These are phyloP conservation scores for Operophtera brumata DNA, from an alignment of 2,888 invertebrate species.

Conservation along the genomic window DNA sequence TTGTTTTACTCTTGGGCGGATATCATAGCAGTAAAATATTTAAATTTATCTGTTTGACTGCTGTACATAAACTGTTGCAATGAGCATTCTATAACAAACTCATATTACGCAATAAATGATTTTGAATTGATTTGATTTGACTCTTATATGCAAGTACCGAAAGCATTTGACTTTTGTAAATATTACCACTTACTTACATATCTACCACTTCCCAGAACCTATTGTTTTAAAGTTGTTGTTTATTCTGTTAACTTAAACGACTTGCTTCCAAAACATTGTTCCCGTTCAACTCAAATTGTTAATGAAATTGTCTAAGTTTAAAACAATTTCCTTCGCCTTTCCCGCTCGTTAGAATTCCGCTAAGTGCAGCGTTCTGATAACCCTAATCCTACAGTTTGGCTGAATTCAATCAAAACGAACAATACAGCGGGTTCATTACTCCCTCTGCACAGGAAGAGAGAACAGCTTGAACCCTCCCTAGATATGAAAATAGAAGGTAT, in stretches of 20 bases:
- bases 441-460: slow-evolving; percentile 11
- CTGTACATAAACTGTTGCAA: too few species aligned
- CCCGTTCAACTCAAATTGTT: background rate
- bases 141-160: too few species aligned
- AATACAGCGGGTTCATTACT: slow-evolving; percentile 46
- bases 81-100: too few species aligned
- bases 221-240: background rate
- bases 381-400: slow-evolving; percentile 37
- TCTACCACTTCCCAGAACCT: too few species aligned
- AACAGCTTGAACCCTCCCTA: background rate
- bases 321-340: slow-evolving; percentile 25
- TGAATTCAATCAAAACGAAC: slow-evolving; percentile 50
- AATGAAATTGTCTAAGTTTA: slow-evolving; percentile 18
- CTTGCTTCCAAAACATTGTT: slow-evolving; percentile 1
- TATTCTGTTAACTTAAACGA: background rate
- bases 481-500: background rate
- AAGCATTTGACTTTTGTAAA: too few species aligned
- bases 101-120: too few species aligned
- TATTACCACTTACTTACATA: too few species aligned
- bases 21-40: too few species aligned
- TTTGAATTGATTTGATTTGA: background rate
- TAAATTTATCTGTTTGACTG: too few species aligned
- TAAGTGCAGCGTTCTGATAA: slow-evolving; percentile 29
- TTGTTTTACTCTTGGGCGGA: too few species aligned
- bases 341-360: slow-evolving; percentile 4